Percentiles rank a stretch among this genome's conserved stretches.
These are phyloP conservation scores for Pitta sordida DNA, from an alignment of 2,113 vertebrate species.

Conservation along the genomic window DNA sequence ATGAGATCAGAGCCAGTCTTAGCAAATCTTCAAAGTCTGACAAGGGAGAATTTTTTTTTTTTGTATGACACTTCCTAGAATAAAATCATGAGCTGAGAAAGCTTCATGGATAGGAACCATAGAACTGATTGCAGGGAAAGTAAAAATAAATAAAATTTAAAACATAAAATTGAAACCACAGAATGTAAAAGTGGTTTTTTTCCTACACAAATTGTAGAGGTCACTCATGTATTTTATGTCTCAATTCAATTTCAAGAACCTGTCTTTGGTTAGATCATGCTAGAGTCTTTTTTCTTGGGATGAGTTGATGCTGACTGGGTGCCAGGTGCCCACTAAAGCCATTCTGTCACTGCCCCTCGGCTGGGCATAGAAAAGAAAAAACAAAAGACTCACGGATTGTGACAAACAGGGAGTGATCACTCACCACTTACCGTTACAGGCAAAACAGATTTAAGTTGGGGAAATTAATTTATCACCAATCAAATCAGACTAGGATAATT, in stretches of 20 bases:
- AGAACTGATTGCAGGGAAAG: background rate
- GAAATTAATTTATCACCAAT: background rate
- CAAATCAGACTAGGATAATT: background rate
- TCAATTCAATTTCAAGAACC: background rate
- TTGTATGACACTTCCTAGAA: background rate
- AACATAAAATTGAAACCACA: background rate
- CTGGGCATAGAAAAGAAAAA: background rate
- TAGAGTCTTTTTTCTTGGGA: background rate
- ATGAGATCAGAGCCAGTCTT: background rate
- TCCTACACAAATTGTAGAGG: background rate
- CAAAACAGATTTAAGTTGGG: background rate
- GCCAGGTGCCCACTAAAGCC: background rate
- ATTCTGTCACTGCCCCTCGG: background rate
- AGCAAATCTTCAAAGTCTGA: background rate
- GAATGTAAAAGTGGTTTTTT: background rate
- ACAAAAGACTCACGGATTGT: background rate
- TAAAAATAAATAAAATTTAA: background rate
- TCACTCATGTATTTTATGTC: background rate
- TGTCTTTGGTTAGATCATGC: background rate
- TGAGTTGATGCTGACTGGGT: background rate
- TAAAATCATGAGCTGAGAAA: background rate
- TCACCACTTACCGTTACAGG: background rate
- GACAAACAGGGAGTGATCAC: background rate
- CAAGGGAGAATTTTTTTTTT: background rate
- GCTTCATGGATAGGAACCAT: background rate